Evolutionary conservation across 30 jellyfish, hydroid and myxozoan species (phyloP).

Genomic region (Aurelia coerulea): DNA sequence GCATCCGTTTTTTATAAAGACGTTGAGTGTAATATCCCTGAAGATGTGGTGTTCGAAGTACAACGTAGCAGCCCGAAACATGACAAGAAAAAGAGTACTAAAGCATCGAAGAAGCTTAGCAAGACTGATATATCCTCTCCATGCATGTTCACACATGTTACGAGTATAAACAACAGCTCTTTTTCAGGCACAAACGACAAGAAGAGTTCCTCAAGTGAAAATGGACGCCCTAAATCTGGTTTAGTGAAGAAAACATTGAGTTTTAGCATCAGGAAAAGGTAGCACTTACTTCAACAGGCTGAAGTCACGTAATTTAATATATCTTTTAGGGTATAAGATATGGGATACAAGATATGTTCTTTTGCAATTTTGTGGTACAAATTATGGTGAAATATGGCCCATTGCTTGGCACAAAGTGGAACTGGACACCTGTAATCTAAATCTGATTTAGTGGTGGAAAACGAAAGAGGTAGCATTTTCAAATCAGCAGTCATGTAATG

Average conservation of each 20-base stretch:
- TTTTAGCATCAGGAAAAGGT: slow-evolving; percentile 49
- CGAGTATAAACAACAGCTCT: slow-evolving; percentile 78
- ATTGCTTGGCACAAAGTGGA: no score
- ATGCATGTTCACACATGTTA: slow-evolving; percentile 94
- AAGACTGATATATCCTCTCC: slow-evolving; percentile 94
- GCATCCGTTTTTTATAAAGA: slow-evolving; percentile 83
- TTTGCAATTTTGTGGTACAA: no score
- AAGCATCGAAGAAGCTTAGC: slow-evolving; percentile 42
- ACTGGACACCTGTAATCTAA: no score
- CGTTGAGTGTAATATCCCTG: slow-evolving; percentile 81
- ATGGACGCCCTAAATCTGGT: slow-evolving; percentile 54
- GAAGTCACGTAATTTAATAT: no score
- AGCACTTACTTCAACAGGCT: background rate
- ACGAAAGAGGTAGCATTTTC: no score
- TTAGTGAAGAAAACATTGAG: slow-evolving; percentile 46
- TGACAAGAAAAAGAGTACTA: slow-evolving; percentile 22
- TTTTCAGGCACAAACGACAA: slow-evolving; percentile 20
- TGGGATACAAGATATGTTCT: no score
- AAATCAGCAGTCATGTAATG: no score
- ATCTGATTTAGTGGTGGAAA: no score
- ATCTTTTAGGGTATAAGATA: no score
- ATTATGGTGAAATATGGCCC: no score
- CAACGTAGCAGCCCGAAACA: slow-evolving; percentile 71
- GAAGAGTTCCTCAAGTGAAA: slow-evolving; percentile 3
- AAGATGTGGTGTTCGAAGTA: slow-evolving; percentile 12